Conservation (phyloP, 2,888 invertebrate genomes). For the Pogonocherus hispidulus region DNA sequence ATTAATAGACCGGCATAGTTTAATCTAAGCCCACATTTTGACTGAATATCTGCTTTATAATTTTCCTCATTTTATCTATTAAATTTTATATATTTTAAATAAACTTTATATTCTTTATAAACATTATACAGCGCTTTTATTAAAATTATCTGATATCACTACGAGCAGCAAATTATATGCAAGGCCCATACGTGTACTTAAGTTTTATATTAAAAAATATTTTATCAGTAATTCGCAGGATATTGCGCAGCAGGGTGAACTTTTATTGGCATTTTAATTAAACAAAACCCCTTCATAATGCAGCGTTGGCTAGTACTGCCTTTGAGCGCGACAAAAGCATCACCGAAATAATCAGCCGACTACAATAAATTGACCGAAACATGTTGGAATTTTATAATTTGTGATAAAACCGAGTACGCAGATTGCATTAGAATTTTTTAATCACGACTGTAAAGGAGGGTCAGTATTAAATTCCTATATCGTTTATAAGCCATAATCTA, state of each 20-base stretch:
- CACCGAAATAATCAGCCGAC: slow-evolving; percentile 25
- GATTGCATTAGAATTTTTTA: not conserved
- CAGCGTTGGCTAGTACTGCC: not conserved
- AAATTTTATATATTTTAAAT: too few relatives aligned
- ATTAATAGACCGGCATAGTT: too few relatives aligned
- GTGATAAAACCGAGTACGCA: slow-evolving; percentile 16
- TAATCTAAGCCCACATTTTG: too few relatives aligned
- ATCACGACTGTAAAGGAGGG: not conserved
- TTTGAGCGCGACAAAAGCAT: not conserved
- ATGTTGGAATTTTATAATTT: slow-evolving; percentile 49
- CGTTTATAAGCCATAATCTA: not conserved
- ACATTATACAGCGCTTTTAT: too few relatives aligned
- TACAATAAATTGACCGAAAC: slow-evolving; percentile 46
- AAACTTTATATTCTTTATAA: too few relatives aligned
- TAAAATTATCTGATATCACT: too few relatives aligned
- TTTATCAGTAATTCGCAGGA: not conserved
- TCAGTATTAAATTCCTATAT: not conserved
- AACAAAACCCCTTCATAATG: not conserved
- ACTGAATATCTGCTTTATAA: too few relatives aligned
- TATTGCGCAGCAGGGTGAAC: not conserved
- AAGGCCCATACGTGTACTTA: not conserved
- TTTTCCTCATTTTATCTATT: too few relatives aligned
- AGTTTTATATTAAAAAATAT: slow-evolving; percentile 1
- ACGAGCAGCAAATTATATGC: too few relatives aligned
- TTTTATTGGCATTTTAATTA: slow-evolving; percentile 3